Evolutionary conservation across 2,888 invertebrate species (phyloP).

Genomic region (Sceliomorpha sp.): DNA sequence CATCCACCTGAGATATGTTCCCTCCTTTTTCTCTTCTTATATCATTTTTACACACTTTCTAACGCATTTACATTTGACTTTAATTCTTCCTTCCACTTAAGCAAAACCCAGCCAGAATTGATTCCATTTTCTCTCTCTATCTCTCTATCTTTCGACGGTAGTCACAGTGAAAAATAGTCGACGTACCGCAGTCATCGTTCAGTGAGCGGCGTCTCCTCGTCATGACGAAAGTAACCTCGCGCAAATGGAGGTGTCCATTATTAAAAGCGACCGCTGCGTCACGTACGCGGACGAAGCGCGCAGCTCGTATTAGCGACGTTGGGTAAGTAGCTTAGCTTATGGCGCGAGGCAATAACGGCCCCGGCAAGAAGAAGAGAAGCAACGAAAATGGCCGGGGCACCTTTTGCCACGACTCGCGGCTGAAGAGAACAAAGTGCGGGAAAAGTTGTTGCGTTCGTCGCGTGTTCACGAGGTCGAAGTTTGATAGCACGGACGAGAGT

Average conservation of each 20-base stretch:
- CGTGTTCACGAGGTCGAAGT: constrained; percentile 57
- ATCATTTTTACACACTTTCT: too few species aligned
- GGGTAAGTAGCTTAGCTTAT: constrained; percentile 51
- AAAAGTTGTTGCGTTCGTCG: constrained; percentile 66
- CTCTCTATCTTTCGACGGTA: too few species aligned
- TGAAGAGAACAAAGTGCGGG: constrained; percentile 52
- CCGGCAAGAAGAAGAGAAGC: constrained; percentile 49
- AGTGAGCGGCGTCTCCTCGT: too few species aligned
- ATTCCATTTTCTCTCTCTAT: too few species aligned
- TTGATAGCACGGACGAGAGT: constrained; percentile 29
- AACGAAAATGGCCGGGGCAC: too few species aligned
- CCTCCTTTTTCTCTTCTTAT: too few species aligned
- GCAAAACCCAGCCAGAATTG: too few species aligned
- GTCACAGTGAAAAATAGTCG: too few species aligned
- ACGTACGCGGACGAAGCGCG: constrained; percentile 50
- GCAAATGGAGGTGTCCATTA: constrained; percentile 49
- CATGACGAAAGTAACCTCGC: constrained; percentile 45
- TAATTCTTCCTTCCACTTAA: too few species aligned
- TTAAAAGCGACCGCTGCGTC: constrained; percentile 43
- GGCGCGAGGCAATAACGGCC: constrained; percentile 59
- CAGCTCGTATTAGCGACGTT: constrained; percentile 50
- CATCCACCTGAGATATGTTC: too few species aligned
- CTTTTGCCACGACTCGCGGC: constrained; percentile 55
- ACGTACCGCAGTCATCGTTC: too few species aligned
- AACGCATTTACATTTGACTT: too few species aligned